Evolutionary conservation across 2,113 vertebrate species (phyloP).

Genomic region (Alosa alosa): DNA sequence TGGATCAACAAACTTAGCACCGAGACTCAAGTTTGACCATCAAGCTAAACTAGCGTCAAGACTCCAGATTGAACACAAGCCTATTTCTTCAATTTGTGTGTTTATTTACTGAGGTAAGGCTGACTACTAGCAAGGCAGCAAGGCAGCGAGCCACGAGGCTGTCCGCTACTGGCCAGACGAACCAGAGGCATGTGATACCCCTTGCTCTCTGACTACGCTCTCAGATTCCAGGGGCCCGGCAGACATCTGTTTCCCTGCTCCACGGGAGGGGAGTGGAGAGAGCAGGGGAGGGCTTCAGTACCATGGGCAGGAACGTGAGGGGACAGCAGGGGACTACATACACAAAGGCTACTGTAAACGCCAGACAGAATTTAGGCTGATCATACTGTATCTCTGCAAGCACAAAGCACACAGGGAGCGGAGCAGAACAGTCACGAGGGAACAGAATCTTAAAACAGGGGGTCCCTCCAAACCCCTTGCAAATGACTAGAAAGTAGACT

Average conservation of each 20-base stretch:
- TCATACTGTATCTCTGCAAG: neutral
- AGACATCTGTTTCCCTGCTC: constrained; percentile 25
- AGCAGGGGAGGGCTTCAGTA: neutral
- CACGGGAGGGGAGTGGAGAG: neutral
- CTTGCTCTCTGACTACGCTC: constrained; percentile 25
- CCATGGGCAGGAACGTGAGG: neutral
- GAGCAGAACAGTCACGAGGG: neutral
- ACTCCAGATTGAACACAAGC: neutral
- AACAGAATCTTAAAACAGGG: no score
- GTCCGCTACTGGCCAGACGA: neutral
- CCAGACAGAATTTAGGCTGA: neutral
- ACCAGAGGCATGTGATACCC: constrained; percentile 9
- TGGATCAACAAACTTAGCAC: neutral
- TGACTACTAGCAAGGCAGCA: neutral
- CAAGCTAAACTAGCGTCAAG: neutral
- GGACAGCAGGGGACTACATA: neutral
- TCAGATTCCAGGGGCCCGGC: constrained; percentile 36
- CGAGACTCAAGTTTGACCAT: neutral
- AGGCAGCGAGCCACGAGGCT: neutral
- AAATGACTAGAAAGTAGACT: no score
- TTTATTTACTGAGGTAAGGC: neutral
- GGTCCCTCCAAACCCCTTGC: no score
- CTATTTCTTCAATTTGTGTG: neutral
- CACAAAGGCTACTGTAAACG: neutral
- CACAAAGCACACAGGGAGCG: neutral